Evolutionary conservation across 2,888 invertebrate species (phyloP), one percentile per base, ranked within the genome.

Genomic region (Noctua fimbriata): DNA sequence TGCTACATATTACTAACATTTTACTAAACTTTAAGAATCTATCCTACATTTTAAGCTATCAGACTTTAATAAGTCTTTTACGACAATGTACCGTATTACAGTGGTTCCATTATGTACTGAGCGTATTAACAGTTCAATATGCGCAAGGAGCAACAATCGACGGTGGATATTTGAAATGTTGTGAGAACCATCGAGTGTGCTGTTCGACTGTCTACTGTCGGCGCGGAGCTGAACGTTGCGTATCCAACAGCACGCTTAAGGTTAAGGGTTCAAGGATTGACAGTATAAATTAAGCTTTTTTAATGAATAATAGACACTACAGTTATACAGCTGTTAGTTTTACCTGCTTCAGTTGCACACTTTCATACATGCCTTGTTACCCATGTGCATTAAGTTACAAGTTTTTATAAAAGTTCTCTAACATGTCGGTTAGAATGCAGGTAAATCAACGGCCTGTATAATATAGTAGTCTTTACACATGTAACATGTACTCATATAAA

Each of bases 51-150:
- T 32, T 81, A 81, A 63, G 36, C n/a, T 47, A 75, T 82, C 82
- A 81, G 82, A 82, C 82, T 75, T 80, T 12, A 36, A 36, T 65
- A 81, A 81, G 80, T 81, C 76, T 80, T 75, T 55, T 52, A 55
- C 14, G 82, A 82, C 28, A 63, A 49, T 63, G 24, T 74, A 16
- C 65, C 24, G 32, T 66, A 41, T 44, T 67, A 69, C 74, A 44
- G 28, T 28, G 66, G 44, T 52, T 58, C 14, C 14, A 5, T 24
- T 69, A 52, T 81, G 74, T 81, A 82, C 80, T 60, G 16, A 47
- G 1, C 16, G 7, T 41, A 41, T 0, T 41, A 24, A 67, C 65
- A 21, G 10, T 32, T 63, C 21, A 5, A 63, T 18, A 63, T 18
- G 21, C 32, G 32, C 60, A 60, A 60, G 14, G n/a, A 28, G 60